Conservation (phyloP, 2,888 invertebrate genomes). For the Caenorhabditis sp. region DNA sequence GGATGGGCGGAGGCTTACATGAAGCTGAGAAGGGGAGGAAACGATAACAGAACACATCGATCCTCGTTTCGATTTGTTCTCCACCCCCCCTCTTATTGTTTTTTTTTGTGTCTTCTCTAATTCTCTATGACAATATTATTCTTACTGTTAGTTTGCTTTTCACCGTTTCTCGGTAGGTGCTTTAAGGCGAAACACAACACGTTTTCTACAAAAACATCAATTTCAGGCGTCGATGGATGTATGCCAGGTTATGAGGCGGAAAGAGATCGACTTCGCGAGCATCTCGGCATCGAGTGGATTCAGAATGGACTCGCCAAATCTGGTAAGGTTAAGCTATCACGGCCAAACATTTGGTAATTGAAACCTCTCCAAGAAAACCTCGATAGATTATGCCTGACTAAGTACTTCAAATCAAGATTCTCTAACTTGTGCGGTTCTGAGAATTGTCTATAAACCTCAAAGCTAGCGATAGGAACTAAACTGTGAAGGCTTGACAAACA, state of each 20-base stretch:
- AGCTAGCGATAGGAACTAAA: too few relatives aligned
- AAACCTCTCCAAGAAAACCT: neutral
- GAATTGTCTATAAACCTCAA: too few relatives aligned
- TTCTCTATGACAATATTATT: slow-evolving; percentile 31
- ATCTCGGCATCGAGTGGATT: slow-evolving; percentile 78
- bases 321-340: slow-evolving; percentile 45
- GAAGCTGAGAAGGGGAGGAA: slow-evolving; percentile 17
- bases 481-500: too few relatives aligned
- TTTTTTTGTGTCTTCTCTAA: slow-evolving; percentile 6
- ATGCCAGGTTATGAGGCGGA: slow-evolving; percentile 78
- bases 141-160: slow-evolving; percentile 1
- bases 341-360: neutral
- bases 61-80: neutral
- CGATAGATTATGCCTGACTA: too few relatives aligned
- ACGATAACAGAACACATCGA: slow-evolving; percentile 4
- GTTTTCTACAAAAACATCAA: neutral
- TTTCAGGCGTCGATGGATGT: slow-evolving; percentile 57
- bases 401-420: too few relatives aligned
- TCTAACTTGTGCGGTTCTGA: too few relatives aligned
- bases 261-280: slow-evolving; percentile 74
- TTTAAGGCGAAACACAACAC: too few relatives aligned
- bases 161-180: neutral
- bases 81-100: too few relatives aligned
- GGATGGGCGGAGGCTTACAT: slow-evolving; percentile 27
- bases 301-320: slow-evolving; percentile 71